Evolutionary conservation across 30 jellyfish, hydroid and myxozoan genomes (phyloP).

Genomic region (Aurelia coerulea): DNA sequence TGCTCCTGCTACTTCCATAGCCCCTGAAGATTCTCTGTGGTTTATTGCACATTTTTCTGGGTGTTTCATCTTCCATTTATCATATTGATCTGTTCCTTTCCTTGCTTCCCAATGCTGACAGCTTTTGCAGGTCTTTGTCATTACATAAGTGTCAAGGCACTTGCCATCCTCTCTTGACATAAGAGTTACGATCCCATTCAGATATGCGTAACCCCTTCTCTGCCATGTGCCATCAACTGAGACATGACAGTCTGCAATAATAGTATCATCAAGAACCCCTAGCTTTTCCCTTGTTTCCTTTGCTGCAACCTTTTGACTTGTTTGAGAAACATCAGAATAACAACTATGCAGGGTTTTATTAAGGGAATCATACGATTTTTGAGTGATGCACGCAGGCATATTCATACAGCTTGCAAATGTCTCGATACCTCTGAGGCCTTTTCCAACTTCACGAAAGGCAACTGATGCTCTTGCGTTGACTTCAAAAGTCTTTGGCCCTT

Average conservation of each 20-base stretch:
- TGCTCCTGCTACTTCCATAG: conserved; percentile 66
- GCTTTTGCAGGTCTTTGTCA: conserved; percentile 50
- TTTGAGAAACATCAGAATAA: neutral
- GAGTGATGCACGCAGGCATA: neutral
- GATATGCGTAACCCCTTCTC: conserved; percentile 31
- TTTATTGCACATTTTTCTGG: neutral
- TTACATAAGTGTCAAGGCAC: conserved; percentile 34
- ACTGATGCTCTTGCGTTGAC: too few species aligned
- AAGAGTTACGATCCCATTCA: conserved; percentile 44
- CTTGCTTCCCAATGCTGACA: conserved; percentile 29
- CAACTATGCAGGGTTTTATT: neutral
- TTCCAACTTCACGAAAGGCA: too few species aligned
- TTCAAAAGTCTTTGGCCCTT: too few species aligned
- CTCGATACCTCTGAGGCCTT: too few species aligned
- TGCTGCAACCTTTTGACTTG: neutral
- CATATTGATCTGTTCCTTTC: conserved; percentile 3
- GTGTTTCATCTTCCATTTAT: conserved; percentile 44
- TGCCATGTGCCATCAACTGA: conserved; percentile 59
- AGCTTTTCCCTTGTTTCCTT: neutral
- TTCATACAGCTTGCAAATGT: neutral
- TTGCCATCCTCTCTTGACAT: conserved; percentile 12
- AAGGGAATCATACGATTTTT: neutral
- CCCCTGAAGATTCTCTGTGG: conserved; percentile 50
- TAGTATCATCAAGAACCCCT: neutral
- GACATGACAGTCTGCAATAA: conserved; percentile 23